phyloP scores from a whole-genome alignment of 2,888 invertebrate species.

The Ennomos quercinarius region DNA sequence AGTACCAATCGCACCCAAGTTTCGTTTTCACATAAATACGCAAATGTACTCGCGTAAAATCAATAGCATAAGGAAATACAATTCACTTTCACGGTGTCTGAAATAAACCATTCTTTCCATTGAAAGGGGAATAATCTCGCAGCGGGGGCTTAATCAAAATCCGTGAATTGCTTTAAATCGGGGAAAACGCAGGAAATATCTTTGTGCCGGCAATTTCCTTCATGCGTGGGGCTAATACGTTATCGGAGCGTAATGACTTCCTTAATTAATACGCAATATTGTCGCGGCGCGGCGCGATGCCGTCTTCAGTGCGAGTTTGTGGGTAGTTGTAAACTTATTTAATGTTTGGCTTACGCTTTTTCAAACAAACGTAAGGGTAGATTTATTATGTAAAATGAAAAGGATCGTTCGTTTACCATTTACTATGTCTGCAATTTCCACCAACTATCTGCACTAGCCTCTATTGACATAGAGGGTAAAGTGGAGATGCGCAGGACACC shows the following conservation, averaged over 20 bases:
- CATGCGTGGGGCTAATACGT: constrained; percentile 81
- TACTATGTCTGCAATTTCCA: too few species aligned
- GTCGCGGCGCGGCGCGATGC: constrained; percentile 43
- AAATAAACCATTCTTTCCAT: constrained; percentile 84
- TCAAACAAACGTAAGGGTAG: not conserved
- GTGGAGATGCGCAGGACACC: too few species aligned
- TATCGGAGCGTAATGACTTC: constrained; percentile 84
- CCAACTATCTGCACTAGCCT: too few species aligned
- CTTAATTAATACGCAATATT: constrained; percentile 84
- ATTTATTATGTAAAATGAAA: too few species aligned
- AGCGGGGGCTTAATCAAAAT: constrained; percentile 85
- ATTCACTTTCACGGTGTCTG: constrained; percentile 83
- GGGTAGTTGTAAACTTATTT: constrained; percentile 33
- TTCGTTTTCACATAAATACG: constrained; percentile 50
- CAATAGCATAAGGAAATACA: constrained; percentile 81
- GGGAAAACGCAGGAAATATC: constrained; percentile 85
- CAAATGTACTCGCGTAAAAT: constrained; percentile 65
- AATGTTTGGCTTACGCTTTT: constrained; percentile 9
- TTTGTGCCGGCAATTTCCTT: constrained; percentile 83
- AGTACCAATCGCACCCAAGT: constrained; percentile 41
- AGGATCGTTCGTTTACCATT: too few species aligned
- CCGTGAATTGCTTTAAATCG: constrained; percentile 85
- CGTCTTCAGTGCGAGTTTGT: constrained; percentile 36
- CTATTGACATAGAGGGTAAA: too few species aligned
- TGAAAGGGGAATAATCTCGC: constrained; percentile 85